Evolutionary conservation across 2,797 vertebrate genomes (phyloP), one percentile per base, ranked within the genome.

Genomic region (Dermochelys coriacea): DNA sequence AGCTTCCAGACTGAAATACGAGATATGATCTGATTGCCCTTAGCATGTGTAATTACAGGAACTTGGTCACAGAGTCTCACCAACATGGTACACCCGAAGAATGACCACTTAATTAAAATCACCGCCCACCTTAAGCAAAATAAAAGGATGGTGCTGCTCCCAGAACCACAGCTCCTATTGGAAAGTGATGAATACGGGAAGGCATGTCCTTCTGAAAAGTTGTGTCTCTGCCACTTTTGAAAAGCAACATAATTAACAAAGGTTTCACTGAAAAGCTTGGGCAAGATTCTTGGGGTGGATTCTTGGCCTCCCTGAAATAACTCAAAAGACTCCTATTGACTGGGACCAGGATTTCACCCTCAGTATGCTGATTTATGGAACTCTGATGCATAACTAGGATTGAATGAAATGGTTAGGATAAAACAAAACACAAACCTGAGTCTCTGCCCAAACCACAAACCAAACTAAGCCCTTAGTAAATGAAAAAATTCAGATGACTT

Each of bases 81-180:
- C 51, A 87, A 51, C 54, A 83, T 0, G 0, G 89, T 51, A 49
- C 52, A 93, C 74, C 49, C 16, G 79, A 87, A 94, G 84, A 93
- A 92, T 5, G n/a, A 88, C 49, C 1, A 4, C 83, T 95, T 95
- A 96, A 97, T 97, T 97, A 96, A 97, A 96, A 95, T 95, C 90
- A 86, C 90, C 47, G 87, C 78, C 79, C 68, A 96, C 82, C 89
- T 96, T 89, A 94, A 95, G 91, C 50, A 88, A 87, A 96, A 94
- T 71, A 86, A 90, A 93, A 93, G 55, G n/a, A 96, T 93, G 92
- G 94, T 86, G 89, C 68, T 85, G 27, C 55, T 97, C 87, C 95
- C 91, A 81, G 95, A 96, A 82, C 54, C 94, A 92, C 47, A 91
- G 25, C 25, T 84, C 83, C 91, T 89, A 91, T 80, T 74, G 25